Percentiles rank a stretch among this genome's conserved stretches.
phyloP scores from a whole-genome alignment of 1,140 invertebrate species.

The Acyrthosiphon pisum region DNA sequence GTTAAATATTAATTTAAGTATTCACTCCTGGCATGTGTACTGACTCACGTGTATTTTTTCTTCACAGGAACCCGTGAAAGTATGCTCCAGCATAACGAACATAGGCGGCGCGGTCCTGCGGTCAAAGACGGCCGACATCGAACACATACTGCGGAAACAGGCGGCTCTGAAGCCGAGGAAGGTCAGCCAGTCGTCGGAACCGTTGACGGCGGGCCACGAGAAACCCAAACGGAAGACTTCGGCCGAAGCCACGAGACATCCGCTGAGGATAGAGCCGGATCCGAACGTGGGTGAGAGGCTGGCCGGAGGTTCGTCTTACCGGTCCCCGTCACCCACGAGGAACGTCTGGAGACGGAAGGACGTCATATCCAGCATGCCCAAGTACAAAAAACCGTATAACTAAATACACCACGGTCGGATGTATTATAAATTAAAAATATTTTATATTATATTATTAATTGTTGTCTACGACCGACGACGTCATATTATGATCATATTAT shows the following conservation, averaged over 20 bases:
- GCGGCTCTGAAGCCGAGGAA: slow-evolving; percentile 60
- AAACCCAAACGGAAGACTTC: slow-evolving; percentile 70
- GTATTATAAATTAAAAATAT: background rate
- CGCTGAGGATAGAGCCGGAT: slow-evolving; percentile 67
- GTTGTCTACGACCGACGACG: too few relatives aligned
- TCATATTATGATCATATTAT: background rate
- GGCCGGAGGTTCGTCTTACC: slow-evolving; percentile 46
- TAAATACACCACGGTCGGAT: background rate
- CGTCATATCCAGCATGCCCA: slow-evolving; percentile 78
- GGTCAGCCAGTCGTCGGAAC: slow-evolving; percentile 45
- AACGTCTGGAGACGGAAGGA: slow-evolving; percentile 77
- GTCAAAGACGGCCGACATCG: slow-evolving; percentile 74
- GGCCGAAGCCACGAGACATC: slow-evolving; percentile 70
- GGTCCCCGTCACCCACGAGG: slow-evolving; percentile 53
- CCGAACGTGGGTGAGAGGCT: slow-evolving; percentile 46
- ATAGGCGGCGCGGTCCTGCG: slow-evolving; percentile 71
- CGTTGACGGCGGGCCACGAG: slow-evolving; percentile 59
- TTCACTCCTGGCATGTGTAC: background rate
- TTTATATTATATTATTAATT: too few relatives aligned
- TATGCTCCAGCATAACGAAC: background rate
- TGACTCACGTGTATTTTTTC: background rate
- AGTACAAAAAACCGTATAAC: slow-evolving; percentile 59
- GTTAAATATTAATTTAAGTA: too few relatives aligned
- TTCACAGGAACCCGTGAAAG: background rate
- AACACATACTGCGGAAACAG: slow-evolving; percentile 66